Percentiles rank a stretch among this genome's conserved stretches.
phyloP scores from a whole-genome alignment of 2,797 vertebrate species.

The Trematomus bernacchii region DNA sequence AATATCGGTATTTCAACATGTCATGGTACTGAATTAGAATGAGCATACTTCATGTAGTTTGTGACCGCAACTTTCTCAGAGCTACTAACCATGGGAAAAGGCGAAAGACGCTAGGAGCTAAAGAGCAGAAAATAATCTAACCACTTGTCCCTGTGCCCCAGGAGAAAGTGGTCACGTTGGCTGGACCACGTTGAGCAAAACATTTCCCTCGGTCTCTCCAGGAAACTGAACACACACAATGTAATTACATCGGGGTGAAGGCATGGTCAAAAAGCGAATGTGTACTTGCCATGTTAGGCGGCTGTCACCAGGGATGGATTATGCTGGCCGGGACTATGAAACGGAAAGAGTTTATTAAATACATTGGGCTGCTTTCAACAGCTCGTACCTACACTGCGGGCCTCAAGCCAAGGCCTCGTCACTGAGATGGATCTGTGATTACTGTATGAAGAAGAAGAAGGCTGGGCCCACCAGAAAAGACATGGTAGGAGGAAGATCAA shows the following conservation, averaged over 20 bases:
- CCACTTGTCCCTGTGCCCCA: constrained; percentile 22
- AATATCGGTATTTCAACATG: constrained; percentile 10
- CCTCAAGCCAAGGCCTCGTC: constrained; percentile 46
- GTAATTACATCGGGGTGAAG: constrained; percentile 39
- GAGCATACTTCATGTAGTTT: constrained; percentile 20
- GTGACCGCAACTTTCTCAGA: constrained; percentile 30
- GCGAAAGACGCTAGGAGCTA: constrained; percentile 28
- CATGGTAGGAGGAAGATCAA: constrained; percentile 54
- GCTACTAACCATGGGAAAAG: constrained; percentile 25
- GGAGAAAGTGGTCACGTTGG: constrained; percentile 52
- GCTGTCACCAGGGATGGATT: constrained; percentile 26
- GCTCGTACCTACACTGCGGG: constrained; percentile 29
- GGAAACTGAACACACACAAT: constrained; percentile 48
- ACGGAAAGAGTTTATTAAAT: constrained; percentile 33
- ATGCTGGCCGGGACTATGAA: constrained; percentile 12
- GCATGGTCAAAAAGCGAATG: constrained; percentile 43
- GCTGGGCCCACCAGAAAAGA: constrained; percentile 59
- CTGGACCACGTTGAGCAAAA: constrained; percentile 33
- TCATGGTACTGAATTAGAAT: not conserved
- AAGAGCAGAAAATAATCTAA: constrained; percentile 35
- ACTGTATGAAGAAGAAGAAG: constrained; percentile 52
- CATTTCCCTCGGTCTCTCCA: constrained; percentile 46
- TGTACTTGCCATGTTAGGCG: constrained; percentile 38
- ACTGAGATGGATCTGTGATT: constrained; percentile 59
- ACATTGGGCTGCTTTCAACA: constrained; percentile 43